These are phyloP conservation scores for Schizotus pectinicornis DNA, from an alignment of 2,888 invertebrate species.

Conservation along the genomic window DNA sequence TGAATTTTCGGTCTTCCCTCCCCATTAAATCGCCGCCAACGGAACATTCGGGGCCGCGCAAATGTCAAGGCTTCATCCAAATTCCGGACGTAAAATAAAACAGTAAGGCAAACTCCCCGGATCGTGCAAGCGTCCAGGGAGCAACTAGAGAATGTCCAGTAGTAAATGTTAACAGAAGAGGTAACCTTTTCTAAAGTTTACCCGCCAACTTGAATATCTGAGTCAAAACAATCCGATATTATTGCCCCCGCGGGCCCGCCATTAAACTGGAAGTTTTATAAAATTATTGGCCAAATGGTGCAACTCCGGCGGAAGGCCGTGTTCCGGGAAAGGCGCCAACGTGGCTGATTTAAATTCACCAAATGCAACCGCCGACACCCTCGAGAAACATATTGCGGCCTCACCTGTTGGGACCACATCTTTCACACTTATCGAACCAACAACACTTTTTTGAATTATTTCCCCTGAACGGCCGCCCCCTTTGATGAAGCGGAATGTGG, in stretches of 20 bases:
- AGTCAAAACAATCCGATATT: constrained; percentile 32
- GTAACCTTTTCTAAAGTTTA: constrained; percentile 32
- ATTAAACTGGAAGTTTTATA: constrained; percentile 35
- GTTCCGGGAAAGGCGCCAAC: constrained; percentile 13
- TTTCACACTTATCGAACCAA: constrained; percentile 1
- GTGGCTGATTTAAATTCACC: constrained; percentile 27
- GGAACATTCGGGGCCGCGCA: not conserved
- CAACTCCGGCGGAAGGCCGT: constrained; percentile 9
- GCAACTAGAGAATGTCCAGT: constrained; percentile 30
- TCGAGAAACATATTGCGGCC: constrained; percentile 26
- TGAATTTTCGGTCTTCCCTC: no score
- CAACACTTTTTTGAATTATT: constrained; percentile 23
- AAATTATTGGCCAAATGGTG: constrained; percentile 41
- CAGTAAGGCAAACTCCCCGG: constrained; percentile 22
- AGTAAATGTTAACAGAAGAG: constrained; percentile 31
- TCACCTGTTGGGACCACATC: constrained; percentile 28
- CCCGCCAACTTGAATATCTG: constrained; percentile 27
- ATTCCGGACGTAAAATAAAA: constrained; percentile 23
- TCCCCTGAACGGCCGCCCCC: not conserved
- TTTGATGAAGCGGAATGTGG: constrained; percentile 2
- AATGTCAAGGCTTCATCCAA: constrained; percentile 25
- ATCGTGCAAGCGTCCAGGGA: constrained; percentile 22
- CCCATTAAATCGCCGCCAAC: no score
- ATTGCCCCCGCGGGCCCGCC: constrained; percentile 30
- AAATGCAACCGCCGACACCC: constrained; percentile 20